A percentile compares a stretch with the other conserved stretches of the same genome.
Conservation (phyloP, 2,888 invertebrate genomes). For the Nemotelus nigrinus region DNA sequence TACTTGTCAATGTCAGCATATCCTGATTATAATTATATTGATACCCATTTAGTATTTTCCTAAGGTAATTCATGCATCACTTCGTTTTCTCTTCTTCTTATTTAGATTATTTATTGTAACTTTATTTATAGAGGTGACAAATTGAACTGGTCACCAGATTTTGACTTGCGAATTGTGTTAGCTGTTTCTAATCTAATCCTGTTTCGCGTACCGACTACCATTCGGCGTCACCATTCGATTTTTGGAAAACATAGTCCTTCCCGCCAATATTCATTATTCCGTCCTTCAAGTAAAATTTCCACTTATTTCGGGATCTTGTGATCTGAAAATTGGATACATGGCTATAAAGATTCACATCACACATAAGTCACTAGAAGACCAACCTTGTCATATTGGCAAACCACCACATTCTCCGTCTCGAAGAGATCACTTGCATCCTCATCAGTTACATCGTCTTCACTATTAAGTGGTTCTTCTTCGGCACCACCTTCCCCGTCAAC, state of each 20-base stretch:
- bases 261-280: conserved; percentile 99
- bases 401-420: conserved; percentile 99
- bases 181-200: no score
- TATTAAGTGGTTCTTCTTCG: conserved; percentile 92
- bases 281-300: conserved; percentile 99
- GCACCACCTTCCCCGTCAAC: conserved; percentile 75
- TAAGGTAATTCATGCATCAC: no score
- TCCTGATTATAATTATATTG: no score
- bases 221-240: conserved; percentile 98
- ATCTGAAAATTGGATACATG: conserved; percentile 71
- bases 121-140: no score
- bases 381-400: conserved; percentile 99
- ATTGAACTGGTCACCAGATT: no score
- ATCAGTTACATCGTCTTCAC: conserved; percentile 97
- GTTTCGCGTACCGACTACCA: conserved; percentile 74
- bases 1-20: no score
- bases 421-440: conserved; percentile 95
- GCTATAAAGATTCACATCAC: not conserved
- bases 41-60: no score
- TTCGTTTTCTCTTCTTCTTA: no score
- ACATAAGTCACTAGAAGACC: conserved; percentile 36
- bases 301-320: conserved; percentile 96
- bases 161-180: no score
- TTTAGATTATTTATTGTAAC: no score
- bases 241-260: conserved; percentile 98